These are phyloP conservation scores for Amyelois transitella DNA, from an alignment of 1,140 invertebrate genomes.

Conservation along the genomic window DNA sequence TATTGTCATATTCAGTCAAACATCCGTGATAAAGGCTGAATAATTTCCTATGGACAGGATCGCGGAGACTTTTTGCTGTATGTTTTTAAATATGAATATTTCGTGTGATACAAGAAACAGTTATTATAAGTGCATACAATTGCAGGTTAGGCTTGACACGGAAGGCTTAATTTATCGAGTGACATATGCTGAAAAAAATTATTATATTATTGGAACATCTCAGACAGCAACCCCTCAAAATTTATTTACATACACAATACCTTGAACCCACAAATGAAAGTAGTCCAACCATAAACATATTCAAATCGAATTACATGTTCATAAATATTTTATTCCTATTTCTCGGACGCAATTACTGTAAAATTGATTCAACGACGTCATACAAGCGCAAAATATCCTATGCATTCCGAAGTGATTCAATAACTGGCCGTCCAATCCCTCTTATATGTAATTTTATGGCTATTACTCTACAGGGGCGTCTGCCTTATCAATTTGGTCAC, in stretches of 20 bases:
- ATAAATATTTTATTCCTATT: background rate
- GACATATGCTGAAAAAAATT: background rate
- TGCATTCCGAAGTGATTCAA: slow-evolving; percentile 58
- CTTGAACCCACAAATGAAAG: background rate
- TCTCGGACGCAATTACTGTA: slow-evolving; percentile 20
- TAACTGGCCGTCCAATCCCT: slow-evolving; percentile 42
- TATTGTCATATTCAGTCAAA: too few species aligned
- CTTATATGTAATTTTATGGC: slow-evolving; percentile 55
- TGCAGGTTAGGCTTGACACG: too few species aligned
- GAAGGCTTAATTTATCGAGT: too few species aligned
- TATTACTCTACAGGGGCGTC: slow-evolving; percentile 35
- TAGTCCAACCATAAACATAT: background rate
- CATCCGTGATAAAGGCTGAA: too few species aligned
- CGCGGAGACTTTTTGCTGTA: too few species aligned
- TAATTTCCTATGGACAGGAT: too few species aligned
- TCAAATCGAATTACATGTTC: background rate
- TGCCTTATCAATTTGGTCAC: slow-evolving; percentile 36
- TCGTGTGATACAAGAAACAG: too few species aligned
- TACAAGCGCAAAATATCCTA: slow-evolving; percentile 55
- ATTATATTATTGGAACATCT: background rate
- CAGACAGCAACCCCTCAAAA: background rate
- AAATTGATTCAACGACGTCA: slow-evolving; percentile 38
- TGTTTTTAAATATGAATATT: too few species aligned
- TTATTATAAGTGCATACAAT: too few species aligned
- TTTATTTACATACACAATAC: background rate